Percentiles rank a stretch among this genome's conserved stretches.
phyloP scores from a whole-genome alignment of 2,888 invertebrate species.

The Epistrophella euchroma region DNA sequence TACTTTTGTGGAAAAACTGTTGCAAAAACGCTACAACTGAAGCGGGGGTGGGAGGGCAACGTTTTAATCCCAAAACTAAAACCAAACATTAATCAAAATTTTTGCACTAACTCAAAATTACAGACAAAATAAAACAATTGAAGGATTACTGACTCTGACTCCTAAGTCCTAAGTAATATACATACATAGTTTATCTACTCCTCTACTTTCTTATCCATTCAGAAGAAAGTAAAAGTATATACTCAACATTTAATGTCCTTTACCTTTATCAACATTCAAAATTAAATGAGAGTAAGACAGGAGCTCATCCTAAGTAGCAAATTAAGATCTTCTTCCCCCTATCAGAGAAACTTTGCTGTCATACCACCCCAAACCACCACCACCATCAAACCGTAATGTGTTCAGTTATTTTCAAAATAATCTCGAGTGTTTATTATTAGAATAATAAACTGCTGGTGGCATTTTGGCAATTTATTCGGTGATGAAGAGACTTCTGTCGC shows the following conservation, averaged over 20 bases:
- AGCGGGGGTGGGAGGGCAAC: too few species aligned
- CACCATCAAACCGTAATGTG: not conserved
- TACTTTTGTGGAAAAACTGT: too few species aligned
- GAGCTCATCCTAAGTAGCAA: conserved; percentile 62
- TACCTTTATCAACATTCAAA: conserved; percentile 6
- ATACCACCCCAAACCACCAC: not conserved
- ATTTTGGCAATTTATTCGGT: conserved; percentile 62
- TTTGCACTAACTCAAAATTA: too few species aligned
- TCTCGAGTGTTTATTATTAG: conserved; percentile 74
- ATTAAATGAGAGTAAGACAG: conserved; percentile 31
- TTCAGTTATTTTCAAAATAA: conserved; percentile 65
- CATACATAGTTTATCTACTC: not conserved
- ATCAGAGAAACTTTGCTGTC: not conserved
- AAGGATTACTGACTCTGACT: too few species aligned
- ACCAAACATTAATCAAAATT: too few species aligned
- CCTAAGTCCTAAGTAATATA: too few species aligned
- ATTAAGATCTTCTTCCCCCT: conserved; percentile 49
- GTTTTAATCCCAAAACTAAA: too few species aligned
- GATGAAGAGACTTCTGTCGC: conserved; percentile 50
- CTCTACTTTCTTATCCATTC: not conserved
- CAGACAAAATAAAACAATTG: too few species aligned
- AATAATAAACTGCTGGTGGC: conserved; percentile 62
- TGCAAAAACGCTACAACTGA: too few species aligned
- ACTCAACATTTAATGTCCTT: conserved; percentile 26
- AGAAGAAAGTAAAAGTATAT: not conserved